Conservation (phyloP, 1,140 invertebrate genomes). For the Drosophila dunni region DNA sequence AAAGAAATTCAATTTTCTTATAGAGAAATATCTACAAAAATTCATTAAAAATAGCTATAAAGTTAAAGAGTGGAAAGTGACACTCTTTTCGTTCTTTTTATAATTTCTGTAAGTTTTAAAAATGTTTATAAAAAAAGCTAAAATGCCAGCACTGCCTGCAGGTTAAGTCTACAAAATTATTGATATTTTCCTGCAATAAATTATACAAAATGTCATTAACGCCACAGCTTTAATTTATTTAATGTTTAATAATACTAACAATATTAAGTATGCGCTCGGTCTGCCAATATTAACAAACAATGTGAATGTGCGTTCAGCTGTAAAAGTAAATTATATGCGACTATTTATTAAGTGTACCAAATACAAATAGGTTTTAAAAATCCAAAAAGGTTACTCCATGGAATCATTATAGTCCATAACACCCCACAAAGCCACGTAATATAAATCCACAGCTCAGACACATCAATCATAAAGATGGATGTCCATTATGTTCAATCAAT, state of each 20-base stretch:
- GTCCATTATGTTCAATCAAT: constrained; percentile 13
- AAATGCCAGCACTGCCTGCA: too few relatives aligned
- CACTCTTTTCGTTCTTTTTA: too few relatives aligned
- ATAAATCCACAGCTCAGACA: not conserved
- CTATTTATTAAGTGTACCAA: not conserved
- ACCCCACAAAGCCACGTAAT: not conserved
- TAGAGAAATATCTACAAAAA: too few relatives aligned
- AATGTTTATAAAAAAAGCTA: too few relatives aligned
- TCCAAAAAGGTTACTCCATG: not conserved
- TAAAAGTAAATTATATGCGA: constrained; percentile 29
- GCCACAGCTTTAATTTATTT: constrained; percentile 48
- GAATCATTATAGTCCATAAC: not conserved
- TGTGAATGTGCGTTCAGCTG: constrained; percentile 1
- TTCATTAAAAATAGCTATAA: too few relatives aligned
- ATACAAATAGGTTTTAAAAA: too few relatives aligned
- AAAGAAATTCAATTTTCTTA: not conserved
- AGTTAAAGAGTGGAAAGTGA: too few relatives aligned
- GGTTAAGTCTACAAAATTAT: not conserved
- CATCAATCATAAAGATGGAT: constrained; percentile 27
- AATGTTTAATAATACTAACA: constrained; percentile 39
- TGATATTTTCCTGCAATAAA: constrained; percentile 46
- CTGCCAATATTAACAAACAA: constrained; percentile 42
- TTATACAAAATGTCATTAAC: constrained; percentile 29
- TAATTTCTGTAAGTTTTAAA: too few relatives aligned
- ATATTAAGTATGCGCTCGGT: constrained; percentile 29